Percentiles rank a stretch among this genome's conserved stretches.
These are phyloP conservation scores for Calidris pugnax DNA, from an alignment of 2,113 vertebrate species.

Conservation along the genomic window DNA sequence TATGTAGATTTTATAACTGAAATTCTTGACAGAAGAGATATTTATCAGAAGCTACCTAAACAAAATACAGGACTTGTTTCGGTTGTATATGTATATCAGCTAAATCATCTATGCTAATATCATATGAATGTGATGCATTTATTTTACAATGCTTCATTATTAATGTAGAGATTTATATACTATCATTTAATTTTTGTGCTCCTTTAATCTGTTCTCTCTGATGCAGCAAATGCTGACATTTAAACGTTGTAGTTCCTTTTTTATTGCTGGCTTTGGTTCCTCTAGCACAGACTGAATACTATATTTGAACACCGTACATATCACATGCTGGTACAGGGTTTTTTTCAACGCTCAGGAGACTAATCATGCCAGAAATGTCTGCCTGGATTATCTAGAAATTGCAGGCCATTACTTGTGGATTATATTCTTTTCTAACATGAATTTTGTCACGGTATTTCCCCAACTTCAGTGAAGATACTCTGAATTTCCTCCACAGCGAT, in stretches of 20 bases:
- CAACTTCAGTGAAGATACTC: neutral
- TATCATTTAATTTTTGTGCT: neutral
- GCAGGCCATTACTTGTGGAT: neutral
- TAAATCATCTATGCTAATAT: neutral
- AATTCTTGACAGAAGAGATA: conserved; percentile 15
- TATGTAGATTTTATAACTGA: conserved; percentile 25
- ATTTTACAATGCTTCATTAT: neutral
- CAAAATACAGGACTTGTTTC: conserved; percentile 5
- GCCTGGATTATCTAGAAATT: neutral
- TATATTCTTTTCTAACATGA: neutral
- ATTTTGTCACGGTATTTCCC: neutral
- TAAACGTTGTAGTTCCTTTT: conserved; percentile 35
- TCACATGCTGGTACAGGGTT: conserved; percentile 9
- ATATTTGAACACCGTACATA: conserved; percentile 17
- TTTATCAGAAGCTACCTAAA: conserved; percentile 11
- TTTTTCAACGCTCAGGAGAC: conserved; percentile 10
- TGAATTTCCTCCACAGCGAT: neutral
- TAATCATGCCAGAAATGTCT: neutral
- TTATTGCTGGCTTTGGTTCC: conserved; percentile 29
- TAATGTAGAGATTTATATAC: neutral
- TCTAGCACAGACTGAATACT: neutral
- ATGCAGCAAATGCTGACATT: conserved; percentile 44
- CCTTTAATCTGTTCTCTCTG: conserved; percentile 18
- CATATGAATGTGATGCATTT: neutral
- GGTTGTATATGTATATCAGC: neutral